Percentiles rank a stretch among this genome's conserved stretches.
phyloP scores from a whole-genome alignment of 2,888 invertebrate species.

The Dryobotodes eremita region DNA sequence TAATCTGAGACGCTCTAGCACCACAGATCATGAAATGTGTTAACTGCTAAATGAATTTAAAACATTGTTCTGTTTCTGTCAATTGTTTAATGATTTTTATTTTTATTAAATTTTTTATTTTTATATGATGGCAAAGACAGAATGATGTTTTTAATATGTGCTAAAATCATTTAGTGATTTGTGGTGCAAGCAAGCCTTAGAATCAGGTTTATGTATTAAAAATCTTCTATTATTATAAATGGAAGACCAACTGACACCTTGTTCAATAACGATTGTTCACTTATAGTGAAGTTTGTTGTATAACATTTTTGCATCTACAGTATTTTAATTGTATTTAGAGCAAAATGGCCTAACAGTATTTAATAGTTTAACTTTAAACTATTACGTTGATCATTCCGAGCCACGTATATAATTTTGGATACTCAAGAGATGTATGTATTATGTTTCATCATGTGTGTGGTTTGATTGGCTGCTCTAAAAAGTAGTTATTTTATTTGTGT shows the following conservation, averaged over 20 bases:
- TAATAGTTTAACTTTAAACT: conserved; percentile 4
- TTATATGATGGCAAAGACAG: neutral
- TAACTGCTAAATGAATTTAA: neutral
- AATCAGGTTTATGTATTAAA: neutral
- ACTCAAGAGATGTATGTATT: conserved; percentile 15
- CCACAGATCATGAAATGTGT: neutral
- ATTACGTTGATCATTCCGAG: conserved; percentile 50
- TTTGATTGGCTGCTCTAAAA: conserved; percentile 18
- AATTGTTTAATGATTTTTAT: no score
- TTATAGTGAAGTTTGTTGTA: neutral
- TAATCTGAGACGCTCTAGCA: neutral
- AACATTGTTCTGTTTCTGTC: no score
- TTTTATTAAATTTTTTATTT: no score
- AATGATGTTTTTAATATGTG: neutral
- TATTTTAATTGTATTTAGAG: conserved; percentile 21
- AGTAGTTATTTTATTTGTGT: conserved; percentile 5
- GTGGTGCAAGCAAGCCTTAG: neutral
- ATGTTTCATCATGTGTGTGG: conserved; percentile 10
- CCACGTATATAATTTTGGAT: conserved; percentile 45
- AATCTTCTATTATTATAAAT: conserved; percentile 19
- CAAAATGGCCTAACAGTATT: conserved; percentile 63
- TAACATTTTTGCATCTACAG: neutral
- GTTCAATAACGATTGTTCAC: conserved; percentile 2
- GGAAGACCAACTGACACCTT: neutral
- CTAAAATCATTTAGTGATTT: neutral